Percentiles rank a stretch among this genome's conserved stretches.
Conservation (phyloP, 2,888 invertebrate species). For the Glomeris marginata region DNA sequence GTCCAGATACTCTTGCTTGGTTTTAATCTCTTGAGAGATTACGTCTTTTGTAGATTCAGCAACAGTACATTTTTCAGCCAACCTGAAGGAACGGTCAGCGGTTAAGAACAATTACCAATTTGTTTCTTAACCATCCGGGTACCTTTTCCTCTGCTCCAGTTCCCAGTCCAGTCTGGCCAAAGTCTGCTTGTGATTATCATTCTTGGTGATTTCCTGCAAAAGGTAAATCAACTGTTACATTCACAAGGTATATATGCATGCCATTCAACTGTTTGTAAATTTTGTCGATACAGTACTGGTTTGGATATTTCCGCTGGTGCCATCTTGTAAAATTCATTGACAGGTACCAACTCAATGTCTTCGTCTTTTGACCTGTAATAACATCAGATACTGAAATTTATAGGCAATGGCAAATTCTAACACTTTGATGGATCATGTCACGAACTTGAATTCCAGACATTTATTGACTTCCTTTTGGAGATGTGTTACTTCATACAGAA, state of each 20-base stretch:
- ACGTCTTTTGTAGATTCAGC: constrained; percentile 59
- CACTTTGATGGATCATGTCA: background rate
- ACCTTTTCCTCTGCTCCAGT: constrained; percentile 64
- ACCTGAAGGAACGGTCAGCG: constrained; percentile 22
- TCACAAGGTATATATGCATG: background rate
- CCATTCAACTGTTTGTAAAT: background rate
- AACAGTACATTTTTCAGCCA: constrained; percentile 58
- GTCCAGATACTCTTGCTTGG: constrained; percentile 57
- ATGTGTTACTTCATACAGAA: constrained; percentile 86
- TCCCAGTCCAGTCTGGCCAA: constrained; percentile 84
- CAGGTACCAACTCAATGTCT: constrained; percentile 69
- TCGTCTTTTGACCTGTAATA: constrained; percentile 68
- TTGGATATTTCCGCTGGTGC: constrained; percentile 55
- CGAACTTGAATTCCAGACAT: constrained; percentile 79
- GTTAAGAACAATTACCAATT: background rate
- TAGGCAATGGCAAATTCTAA: too few relatives aligned
- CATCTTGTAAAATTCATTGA: constrained; percentile 65
- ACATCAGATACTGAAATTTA: too few relatives aligned
- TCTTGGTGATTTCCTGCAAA: constrained; percentile 46
- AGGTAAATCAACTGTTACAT: background rate
- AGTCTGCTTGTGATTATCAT: constrained; percentile 61
- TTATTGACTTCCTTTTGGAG: constrained; percentile 87
- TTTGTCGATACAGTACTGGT: constrained; percentile 37
- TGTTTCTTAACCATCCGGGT: background rate
- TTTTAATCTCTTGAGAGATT: constrained; percentile 56